Base-by-base conservation (phyloP, 1,140 invertebrate genomes). In the Ptiloglossa arizonensis region DNA sequence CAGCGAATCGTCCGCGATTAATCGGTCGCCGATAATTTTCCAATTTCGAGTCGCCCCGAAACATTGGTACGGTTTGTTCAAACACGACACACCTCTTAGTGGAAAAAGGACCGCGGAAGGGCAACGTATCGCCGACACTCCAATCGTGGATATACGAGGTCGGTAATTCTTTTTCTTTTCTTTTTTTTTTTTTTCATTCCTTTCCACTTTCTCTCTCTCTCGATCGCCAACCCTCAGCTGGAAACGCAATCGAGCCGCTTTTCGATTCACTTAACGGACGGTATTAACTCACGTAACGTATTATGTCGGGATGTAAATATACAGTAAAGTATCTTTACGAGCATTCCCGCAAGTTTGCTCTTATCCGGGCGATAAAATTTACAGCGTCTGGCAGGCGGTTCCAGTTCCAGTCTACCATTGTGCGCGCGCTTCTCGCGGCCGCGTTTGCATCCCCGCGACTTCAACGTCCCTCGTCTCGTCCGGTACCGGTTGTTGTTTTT, bases 321-420 rank as follows among this genome's bases (percentile, higher is more conserved):
- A 87, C 87, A 87, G 75, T 89, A 89, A 89, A 89, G 82, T 79
- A 87, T 87, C 81, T 89, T 89, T 89, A 89, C 85, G 86, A 87
- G 71, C 76, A 80, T 87, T 87, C 85, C 87, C 84, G 83, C 87
- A 83, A 89, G 84, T 87, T 87, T 72, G 78, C 86, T 87, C 84
- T 89, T 89, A 89, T 89, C 87, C 87, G 62, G 62, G 77, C 87
- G 87, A 89, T 89, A 89, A 89, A 89, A 87, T 88, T 89, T 89
- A 89, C 87, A 87, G 70, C 86, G 87, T 86, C 87, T 89, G 86
- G 79, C 75, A 77, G 19, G 74, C 81, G 64, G 66, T 32, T 73
- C 75, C 63, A n/a, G n/a, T n/a, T n/a, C n/a, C n/a, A n/a, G 44
- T 2, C 46, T n/a, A 32, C n/a, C 35, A 27, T 13, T 41, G 63